A percentile compares a stretch with the other conserved stretches of the same genome.
phyloP scores from a whole-genome alignment of 2,888 invertebrate genomes.

The Tipula vernalis region DNA sequence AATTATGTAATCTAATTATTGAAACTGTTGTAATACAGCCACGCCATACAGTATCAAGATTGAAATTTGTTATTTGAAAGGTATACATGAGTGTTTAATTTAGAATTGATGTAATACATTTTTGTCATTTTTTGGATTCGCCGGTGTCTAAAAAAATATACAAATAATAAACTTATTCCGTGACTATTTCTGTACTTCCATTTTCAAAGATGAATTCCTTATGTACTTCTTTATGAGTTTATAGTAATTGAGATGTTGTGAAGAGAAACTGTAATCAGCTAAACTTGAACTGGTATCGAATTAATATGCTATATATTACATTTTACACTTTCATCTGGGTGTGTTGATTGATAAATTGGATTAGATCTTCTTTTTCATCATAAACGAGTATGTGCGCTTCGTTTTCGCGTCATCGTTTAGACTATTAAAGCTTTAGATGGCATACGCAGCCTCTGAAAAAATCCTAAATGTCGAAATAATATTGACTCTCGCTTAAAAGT shows the following conservation, averaged over 20 bases:
- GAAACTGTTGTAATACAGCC: not conserved
- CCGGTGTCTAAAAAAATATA: not conserved
- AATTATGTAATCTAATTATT: not conserved
- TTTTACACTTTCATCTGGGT: no score
- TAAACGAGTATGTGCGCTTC: no score
- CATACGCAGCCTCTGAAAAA: no score
- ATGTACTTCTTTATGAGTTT: not conserved
- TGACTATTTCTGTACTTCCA: no score
- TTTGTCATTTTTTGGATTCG: not conserved
- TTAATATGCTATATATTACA: no score
- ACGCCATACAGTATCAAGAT: not conserved
- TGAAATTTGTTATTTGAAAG: not conserved
- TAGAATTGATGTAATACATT: not conserved
- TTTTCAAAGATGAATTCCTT: not conserved
- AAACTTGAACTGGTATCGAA: not conserved
- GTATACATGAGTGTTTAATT: not conserved
- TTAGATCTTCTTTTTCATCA: no score
- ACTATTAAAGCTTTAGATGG: no score
- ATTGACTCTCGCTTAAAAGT: no score
- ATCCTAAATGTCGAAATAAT: no score
- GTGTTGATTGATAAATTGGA: not conserved
- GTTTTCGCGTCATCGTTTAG: no score
- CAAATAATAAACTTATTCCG: no score
- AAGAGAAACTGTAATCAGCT: not conserved
- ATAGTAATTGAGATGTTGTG: not conserved